Conservation (phyloP, 1,140 invertebrate species). For the Euwallacea fornicatus region DNA sequence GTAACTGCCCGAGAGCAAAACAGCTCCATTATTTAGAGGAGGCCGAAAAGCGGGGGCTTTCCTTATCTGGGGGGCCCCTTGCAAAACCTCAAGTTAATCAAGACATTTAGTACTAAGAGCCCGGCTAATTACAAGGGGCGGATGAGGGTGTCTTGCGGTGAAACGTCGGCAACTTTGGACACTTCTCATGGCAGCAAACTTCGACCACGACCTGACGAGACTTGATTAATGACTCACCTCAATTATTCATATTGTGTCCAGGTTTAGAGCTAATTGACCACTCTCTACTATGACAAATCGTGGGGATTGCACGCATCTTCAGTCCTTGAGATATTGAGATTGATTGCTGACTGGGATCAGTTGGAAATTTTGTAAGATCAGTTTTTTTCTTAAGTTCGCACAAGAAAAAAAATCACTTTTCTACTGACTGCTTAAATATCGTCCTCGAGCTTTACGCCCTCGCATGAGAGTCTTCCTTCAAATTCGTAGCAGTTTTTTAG, state of each 20-base stretch:
- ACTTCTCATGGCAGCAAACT: conserved; percentile 17
- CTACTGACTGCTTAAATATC: too few species aligned
- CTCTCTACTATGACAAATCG: too few species aligned
- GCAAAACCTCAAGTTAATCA: conserved; percentile 35
- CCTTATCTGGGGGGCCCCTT: conserved; percentile 14
- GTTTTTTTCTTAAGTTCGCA: too few species aligned
- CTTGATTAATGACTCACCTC: conserved; percentile 14
- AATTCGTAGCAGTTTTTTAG: too few species aligned
- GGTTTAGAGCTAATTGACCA: too few species aligned
- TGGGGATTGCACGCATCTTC: too few species aligned
- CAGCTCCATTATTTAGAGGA: conserved; percentile 27
- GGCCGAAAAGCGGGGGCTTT: conserved; percentile 13
- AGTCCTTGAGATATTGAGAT: too few species aligned
- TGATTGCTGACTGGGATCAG: too few species aligned
- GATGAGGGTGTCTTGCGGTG: conserved; percentile 26
- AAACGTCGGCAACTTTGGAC: conserved; percentile 27
- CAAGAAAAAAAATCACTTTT: too few species aligned
- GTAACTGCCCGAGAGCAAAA: conserved; percentile 19
- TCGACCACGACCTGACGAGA: conserved; percentile 17
- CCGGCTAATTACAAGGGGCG: conserved; percentile 27
- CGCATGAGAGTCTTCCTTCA: too few species aligned
- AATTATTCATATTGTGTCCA: conserved; percentile 6
- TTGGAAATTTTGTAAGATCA: too few species aligned
- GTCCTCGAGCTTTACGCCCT: too few species aligned
- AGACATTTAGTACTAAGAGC: conserved; percentile 33